These are phyloP conservation scores for Thalassarche chlororhynchos DNA, from an alignment of 2,113 vertebrate genomes.

Conservation along the genomic window DNA sequence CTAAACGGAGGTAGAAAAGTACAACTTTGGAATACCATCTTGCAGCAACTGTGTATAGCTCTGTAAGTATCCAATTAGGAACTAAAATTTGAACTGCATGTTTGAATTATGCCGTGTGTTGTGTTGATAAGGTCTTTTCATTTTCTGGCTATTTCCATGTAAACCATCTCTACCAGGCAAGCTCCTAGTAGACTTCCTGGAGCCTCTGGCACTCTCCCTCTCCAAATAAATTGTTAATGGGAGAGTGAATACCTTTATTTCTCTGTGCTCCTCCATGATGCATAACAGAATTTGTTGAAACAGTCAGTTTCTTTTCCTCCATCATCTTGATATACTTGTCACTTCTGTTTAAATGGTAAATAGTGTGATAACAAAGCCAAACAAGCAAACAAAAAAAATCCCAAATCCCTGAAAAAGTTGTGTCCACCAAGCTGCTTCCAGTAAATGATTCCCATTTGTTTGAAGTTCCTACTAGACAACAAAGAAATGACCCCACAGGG, in stretches of 20 bases:
- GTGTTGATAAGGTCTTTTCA: neutral
- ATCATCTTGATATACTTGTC: neutral
- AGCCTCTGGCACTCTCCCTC: neutral
- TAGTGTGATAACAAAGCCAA: neutral
- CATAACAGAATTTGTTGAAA: neutral
- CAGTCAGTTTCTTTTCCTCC: neutral
- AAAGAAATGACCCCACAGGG: neutral
- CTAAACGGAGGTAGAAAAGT: neutral
- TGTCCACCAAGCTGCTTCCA: neutral
- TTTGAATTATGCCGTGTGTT: neutral
- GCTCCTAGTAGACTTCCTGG: neutral
- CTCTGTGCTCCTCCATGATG: neutral
- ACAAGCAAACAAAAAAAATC: neutral
- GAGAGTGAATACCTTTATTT: neutral
- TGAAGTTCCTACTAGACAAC: neutral
- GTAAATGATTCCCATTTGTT: neutral
- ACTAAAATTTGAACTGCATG: neutral
- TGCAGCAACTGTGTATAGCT: neutral
- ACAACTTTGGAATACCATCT: neutral
- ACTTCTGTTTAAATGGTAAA: neutral
- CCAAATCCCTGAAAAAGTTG: neutral
- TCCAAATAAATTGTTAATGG: neutral
- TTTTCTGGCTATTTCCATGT: neutral
- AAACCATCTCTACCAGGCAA: neutral
- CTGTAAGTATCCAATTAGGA: fast-evolving